phyloP scores from a whole-genome alignment of 1,140 invertebrate species.

The Drosophila kurseongensis region DNA sequence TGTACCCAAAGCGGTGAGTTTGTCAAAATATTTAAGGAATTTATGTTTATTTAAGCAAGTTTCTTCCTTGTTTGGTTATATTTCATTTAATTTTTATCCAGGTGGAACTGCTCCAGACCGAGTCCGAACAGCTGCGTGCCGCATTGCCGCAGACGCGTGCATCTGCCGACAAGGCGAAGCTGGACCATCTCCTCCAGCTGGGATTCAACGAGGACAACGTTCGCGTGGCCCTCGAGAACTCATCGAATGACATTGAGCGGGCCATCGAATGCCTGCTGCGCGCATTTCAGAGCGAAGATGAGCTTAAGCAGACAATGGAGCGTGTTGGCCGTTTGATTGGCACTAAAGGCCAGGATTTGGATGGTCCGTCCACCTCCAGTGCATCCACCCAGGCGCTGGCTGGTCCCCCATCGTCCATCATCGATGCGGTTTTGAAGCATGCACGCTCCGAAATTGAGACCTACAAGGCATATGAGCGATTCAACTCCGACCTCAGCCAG shows the following conservation, averaged over 20 bases:
- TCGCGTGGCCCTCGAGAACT: conserved; percentile 86
- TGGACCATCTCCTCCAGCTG: conserved; percentile 85
- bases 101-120: conserved; percentile 71
- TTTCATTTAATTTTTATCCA: conserved; percentile 8
- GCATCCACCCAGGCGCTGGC: background rate
- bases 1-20: conserved; percentile 87
- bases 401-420: conserved; percentile 21
- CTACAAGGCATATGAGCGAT: conserved; percentile 85
- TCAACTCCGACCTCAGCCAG: conserved; percentile 86
- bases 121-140: conserved; percentile 30
- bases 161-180: conserved; percentile 29
- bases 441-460: conserved; percentile 61
- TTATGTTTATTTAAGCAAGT: background rate
- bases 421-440: conserved; percentile 48
- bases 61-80: background rate
- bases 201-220: conserved; percentile 87
- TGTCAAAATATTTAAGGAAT: background rate
- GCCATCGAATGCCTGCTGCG: conserved; percentile 86
- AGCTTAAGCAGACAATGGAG: conserved; percentile 53
- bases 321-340: conserved; percentile 22
- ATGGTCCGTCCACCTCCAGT: conserved; percentile 63
- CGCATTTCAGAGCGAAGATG: conserved; percentile 59
- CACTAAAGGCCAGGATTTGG: background rate
- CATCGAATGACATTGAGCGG: conserved; percentile 86
- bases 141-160: conserved; percentile 19